Evolutionary conservation across 1,140 invertebrate genomes (phyloP), one percentile per base, ranked within the genome.

Genomic region (Bombus polaris): DNA sequence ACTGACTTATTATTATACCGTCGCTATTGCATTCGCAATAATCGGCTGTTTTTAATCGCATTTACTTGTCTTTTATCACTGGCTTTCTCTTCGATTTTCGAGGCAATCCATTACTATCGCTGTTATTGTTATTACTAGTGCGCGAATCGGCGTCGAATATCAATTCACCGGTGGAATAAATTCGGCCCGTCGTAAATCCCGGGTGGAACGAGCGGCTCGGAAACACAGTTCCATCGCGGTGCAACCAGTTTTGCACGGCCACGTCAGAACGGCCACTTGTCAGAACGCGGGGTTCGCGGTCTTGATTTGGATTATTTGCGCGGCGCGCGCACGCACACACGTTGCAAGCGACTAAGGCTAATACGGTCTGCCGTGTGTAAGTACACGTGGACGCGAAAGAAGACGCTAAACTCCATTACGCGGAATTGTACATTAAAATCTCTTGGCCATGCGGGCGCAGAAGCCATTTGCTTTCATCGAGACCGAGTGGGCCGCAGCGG

Each of bases 221-320:
- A 53, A 73, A 39, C 42, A 78, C 78, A 47, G 81, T 81, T 81
- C 80, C 82, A 59, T 59, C 37, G 70, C 22, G 80, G 76, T 83
- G 81, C 88, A 89, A 89, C 88, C 88, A 89, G 88, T 89, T 89
- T 86, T 83, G 87, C 87, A 66, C 87, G 78, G 72, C 59, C 78
- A 84, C 76, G 81, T 87, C 86, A 72, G 81, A 75, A 71, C 78
- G 79, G 87, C 75, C 79, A 73, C 84, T 89, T 81, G 84, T 89
- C 88, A 87, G 88, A 89, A 78, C 59, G 35, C 37, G 85, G 66
- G 68, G 80, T 79, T 78, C 68, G 78, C 79, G 73, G 47, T 78
- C 87, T 90, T 88, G 81, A 88, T 91, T 91, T 87, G 78, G 81
- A 90, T 91, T 90, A 88, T 91, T 87, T 91, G 70, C 71, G 65